phyloP scores from a whole-genome alignment of 2,888 invertebrate genomes.

The Chrysolina oricalcia region DNA sequence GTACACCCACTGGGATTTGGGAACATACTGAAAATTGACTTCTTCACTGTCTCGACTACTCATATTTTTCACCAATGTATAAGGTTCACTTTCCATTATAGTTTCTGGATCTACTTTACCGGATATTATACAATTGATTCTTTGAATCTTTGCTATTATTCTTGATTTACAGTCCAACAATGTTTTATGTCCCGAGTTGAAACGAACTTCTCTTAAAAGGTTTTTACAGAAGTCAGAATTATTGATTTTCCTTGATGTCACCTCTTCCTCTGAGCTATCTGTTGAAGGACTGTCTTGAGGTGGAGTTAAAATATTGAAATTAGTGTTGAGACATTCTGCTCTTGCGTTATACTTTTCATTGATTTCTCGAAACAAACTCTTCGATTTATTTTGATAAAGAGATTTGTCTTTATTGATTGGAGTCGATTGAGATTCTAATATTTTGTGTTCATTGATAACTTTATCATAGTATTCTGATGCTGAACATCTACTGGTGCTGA shows the following conservation, averaged over 20 bases:
- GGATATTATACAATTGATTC: slow-evolving; percentile 48
- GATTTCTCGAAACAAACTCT: slow-evolving; percentile 57
- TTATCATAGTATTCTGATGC: slow-evolving; percentile 8
- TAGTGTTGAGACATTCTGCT: slow-evolving; percentile 30
- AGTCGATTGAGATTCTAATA: slow-evolving; percentile 13
- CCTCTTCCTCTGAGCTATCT: not conserved
- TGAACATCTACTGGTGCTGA: not conserved
- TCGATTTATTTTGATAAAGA: slow-evolving; percentile 42
- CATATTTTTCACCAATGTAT: not conserved
- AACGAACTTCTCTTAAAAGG: slow-evolving; percentile 33
- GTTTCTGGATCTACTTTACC: slow-evolving; percentile 44
- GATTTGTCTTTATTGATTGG: not conserved
- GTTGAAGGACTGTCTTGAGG: slow-evolving; percentile 22
- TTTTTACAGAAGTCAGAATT: slow-evolving; percentile 37
- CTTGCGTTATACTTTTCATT: slow-evolving; percentile 46
- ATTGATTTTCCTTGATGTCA: not conserved
- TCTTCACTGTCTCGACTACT: slow-evolving; percentile 21
- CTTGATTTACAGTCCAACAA: slow-evolving; percentile 37
- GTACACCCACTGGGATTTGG: slow-evolving; percentile 54
- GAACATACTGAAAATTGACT: slow-evolving; percentile 39
- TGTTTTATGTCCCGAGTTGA: slow-evolving; percentile 25
- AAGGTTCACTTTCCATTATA: slow-evolving; percentile 12
- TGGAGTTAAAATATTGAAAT: slow-evolving; percentile 29
- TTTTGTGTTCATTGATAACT: not conserved
- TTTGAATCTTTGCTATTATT: slow-evolving; percentile 46